phyloP scores from a whole-genome alignment of 2,888 invertebrate genomes.

The Galeopsomyia nigrocyanea region DNA sequence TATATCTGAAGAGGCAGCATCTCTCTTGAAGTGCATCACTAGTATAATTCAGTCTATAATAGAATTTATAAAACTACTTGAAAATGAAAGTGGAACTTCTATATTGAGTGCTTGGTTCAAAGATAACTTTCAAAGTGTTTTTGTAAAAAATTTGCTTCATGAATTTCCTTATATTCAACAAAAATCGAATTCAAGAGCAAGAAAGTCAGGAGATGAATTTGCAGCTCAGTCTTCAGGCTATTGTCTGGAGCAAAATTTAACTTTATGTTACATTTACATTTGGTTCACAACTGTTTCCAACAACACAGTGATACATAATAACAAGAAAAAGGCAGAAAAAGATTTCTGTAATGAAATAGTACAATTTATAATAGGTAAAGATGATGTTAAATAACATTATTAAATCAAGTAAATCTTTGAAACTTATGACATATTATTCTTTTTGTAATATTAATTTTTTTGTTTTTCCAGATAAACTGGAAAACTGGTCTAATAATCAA shows the following conservation, averaged over 20 bases:
- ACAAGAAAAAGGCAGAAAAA: conserved; percentile 67
- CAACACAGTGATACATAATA: conserved; percentile 61
- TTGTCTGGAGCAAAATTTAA: conserved; percentile 73
- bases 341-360: conserved; percentile 65
- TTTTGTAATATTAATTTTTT: not conserved
- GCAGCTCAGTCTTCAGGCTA: conserved; percentile 65
- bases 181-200: conserved; percentile 50
- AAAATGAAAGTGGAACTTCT: conserved; percentile 47
- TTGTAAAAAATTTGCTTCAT: conserved; percentile 72
- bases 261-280: conserved; percentile 67
- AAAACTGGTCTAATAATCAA: conserved; percentile 55
- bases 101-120: conserved; percentile 69
- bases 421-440: not conserved
- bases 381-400: conserved; percentile 46
- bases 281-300: conserved; percentile 69
- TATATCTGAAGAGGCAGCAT: conserved; percentile 76
- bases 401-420: conserved; percentile 8
- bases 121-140: conserved; percentile 71
- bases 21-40: conserved; percentile 75
- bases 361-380: conserved; percentile 71
- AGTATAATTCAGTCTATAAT: conserved; percentile 76
- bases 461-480: conserved; percentile 55
- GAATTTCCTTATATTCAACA: conserved; percentile 72
- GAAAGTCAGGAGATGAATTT: conserved; percentile 60
- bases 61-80: conserved; percentile 66